A percentile compares a stretch with the other conserved stretches of the same genome.
Conservation (phyloP, 2,888 invertebrate genomes). For the Drosophila tanythrix region DNA sequence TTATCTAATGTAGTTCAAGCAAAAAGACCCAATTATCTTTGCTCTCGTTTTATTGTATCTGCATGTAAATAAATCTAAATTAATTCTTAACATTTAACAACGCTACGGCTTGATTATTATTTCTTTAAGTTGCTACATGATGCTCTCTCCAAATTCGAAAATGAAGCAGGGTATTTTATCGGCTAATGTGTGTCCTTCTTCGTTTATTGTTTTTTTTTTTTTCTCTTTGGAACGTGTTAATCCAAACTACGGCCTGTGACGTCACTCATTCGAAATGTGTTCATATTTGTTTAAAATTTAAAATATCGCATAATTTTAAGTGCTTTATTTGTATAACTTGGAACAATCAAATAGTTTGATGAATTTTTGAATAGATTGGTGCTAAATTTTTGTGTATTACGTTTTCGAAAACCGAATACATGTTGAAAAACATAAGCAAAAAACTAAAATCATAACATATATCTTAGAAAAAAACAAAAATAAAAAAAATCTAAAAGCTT, state of each 20-base stretch:
- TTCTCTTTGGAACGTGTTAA: slow-evolving; percentile 28
- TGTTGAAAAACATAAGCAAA: slow-evolving; percentile 41
- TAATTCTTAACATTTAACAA: slow-evolving; percentile 66
- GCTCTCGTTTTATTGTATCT: slow-evolving; percentile 77
- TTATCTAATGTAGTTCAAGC: slow-evolving; percentile 71
- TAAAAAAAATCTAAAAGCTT: slow-evolving; percentile 61
- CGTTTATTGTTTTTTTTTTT: background rate
- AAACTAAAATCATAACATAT: slow-evolving; percentile 39
- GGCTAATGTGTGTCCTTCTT: slow-evolving; percentile 9
- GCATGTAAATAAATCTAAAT: slow-evolving; percentile 77
- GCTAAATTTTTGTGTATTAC: slow-evolving; percentile 78
- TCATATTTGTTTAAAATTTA: slow-evolving; percentile 59
- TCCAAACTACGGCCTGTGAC: slow-evolving; percentile 23
- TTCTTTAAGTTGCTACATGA: slow-evolving; percentile 56
- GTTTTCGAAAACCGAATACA: slow-evolving; percentile 57
- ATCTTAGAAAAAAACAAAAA: slow-evolving; percentile 28
- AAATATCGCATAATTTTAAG: slow-evolving; percentile 66
- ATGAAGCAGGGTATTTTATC: slow-evolving; percentile 8
- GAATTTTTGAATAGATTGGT: slow-evolving; percentile 83
- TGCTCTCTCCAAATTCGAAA: slow-evolving; percentile 27
- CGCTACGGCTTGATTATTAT: slow-evolving; percentile 69
- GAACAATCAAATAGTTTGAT: slow-evolving; percentile 82
- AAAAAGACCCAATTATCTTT: slow-evolving; percentile 76
- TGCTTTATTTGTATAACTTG: slow-evolving; percentile 80
- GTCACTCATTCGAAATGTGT: slow-evolving; percentile 62